These are phyloP conservation scores for Pinctada fucata DNA, from an alignment of 2,888 invertebrate genomes.

Conservation along the genomic window DNA sequence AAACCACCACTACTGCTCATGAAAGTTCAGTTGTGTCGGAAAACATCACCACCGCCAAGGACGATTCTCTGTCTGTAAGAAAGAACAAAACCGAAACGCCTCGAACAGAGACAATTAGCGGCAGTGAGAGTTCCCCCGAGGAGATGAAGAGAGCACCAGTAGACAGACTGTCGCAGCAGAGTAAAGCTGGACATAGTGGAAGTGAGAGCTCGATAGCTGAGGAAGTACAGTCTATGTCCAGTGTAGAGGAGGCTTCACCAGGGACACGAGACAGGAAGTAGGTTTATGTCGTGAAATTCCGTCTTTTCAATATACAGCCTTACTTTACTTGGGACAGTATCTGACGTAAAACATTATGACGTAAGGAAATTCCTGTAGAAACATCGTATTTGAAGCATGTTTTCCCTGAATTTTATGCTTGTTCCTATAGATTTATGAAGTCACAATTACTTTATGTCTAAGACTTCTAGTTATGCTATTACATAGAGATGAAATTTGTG, in stretches of 20 bases:
- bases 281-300: constrained; percentile 20
- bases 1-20: constrained; percentile 37
- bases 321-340: background rate
- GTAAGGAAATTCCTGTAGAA: no score
- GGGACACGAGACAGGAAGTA: constrained; percentile 46
- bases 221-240: constrained; percentile 58
- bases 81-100: constrained; percentile 47
- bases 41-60: constrained; percentile 55
- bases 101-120: constrained; percentile 37
- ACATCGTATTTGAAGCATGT: no score
- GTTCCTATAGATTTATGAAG: background rate
- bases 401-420: no score
- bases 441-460: background rate
- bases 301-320: background rate
- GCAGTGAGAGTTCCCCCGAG: constrained; percentile 50
- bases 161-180: constrained; percentile 34
- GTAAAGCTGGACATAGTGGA: constrained; percentile 50
- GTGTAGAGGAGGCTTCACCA: constrained; percentile 46
- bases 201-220: constrained; percentile 67
- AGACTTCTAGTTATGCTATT: background rate
- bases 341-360: no score
- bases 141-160: constrained; percentile 43
- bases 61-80: constrained; percentile 49
- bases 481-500: background rate
- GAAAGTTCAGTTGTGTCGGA: constrained; percentile 58